Percentiles rank a stretch among this genome's conserved stretches.
These are phyloP conservation scores for Bombycilla garrulus DNA, from an alignment of 2,113 vertebrate genomes.

Conservation along the genomic window DNA sequence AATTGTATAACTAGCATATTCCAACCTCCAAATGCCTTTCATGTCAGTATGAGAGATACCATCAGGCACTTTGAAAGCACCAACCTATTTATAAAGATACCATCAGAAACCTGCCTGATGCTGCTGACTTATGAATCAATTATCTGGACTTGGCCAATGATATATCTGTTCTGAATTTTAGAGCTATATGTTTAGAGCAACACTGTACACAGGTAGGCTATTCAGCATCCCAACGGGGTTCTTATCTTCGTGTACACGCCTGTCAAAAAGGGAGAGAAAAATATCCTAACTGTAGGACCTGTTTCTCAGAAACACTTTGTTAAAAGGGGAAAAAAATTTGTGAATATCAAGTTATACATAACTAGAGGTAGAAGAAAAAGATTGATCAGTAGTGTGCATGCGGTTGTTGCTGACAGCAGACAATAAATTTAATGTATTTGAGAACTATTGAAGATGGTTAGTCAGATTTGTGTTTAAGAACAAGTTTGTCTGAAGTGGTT, in stretches of 20 bases:
- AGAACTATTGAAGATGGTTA: background rate
- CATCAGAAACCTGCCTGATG: constrained; percentile 78
- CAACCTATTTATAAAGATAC: constrained; percentile 79
- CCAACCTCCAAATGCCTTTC: constrained; percentile 80
- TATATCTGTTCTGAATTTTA: constrained; percentile 73
- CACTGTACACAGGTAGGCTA: constrained; percentile 62
- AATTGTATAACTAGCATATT: constrained; percentile 27
- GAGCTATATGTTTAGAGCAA: constrained; percentile 72
- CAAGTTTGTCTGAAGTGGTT: background rate
- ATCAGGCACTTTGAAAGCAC: constrained; percentile 74
- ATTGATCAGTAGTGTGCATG: background rate
- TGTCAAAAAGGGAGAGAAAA: constrained; percentile 59
- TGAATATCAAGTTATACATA: background rate
- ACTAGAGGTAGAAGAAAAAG: background rate
- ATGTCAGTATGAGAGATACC: constrained; percentile 72
- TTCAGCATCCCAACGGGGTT: constrained; percentile 68
- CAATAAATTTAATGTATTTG: background rate
- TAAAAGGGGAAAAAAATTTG: background rate
- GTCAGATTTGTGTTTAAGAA: background rate
- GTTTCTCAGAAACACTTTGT: constrained; percentile 22
- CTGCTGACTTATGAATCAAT: constrained; percentile 80
- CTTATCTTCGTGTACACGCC: constrained; percentile 65
- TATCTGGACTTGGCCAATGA: constrained; percentile 73
- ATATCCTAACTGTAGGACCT: constrained; percentile 11
- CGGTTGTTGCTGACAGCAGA: background rate